Conservation (phyloP, 2,113 vertebrate species). For the Chloroceryle aenea region DNA sequence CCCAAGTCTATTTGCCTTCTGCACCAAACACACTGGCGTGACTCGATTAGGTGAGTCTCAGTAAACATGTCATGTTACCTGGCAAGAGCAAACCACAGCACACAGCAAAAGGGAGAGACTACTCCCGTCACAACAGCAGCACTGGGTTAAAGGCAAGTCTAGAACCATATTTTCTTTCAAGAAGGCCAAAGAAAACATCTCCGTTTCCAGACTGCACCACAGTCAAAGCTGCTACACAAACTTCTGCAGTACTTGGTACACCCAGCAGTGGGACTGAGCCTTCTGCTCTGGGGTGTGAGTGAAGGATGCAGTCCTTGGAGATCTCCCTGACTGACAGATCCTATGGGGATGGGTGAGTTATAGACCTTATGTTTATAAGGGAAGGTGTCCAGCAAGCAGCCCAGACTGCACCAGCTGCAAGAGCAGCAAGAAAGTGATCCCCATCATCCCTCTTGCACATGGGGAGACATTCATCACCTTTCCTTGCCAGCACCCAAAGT, state of each 20-base stretch:
- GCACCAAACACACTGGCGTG: fast-evolving
- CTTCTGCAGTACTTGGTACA: neutral
- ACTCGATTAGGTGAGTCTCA: neutral
- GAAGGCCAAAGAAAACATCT: neutral
- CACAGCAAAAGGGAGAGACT: neutral
- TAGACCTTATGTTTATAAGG: neutral
- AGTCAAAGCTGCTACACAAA: neutral
- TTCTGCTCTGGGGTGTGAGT: fast-evolving
- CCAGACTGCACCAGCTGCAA: neutral
- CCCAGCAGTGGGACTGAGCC: neutral
- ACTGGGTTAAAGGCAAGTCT: neutral
- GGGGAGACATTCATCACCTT: neutral
- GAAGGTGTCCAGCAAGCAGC: neutral
- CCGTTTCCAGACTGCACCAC: neutral
- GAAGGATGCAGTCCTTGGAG: neutral
- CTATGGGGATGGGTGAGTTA: neutral
- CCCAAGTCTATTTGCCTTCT: neutral
- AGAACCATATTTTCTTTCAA: neutral
- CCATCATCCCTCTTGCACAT: too few species aligned
- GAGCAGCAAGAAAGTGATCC: neutral
- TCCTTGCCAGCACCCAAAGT: neutral
- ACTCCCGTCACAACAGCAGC: neutral
- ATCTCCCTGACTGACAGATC: fast-evolving
- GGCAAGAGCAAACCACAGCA: neutral
- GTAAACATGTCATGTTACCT: neutral